Percentiles rank a stretch among this genome's conserved stretches.
Conservation (phyloP, 2,113 vertebrate species). For the Passer domesticus region DNA sequence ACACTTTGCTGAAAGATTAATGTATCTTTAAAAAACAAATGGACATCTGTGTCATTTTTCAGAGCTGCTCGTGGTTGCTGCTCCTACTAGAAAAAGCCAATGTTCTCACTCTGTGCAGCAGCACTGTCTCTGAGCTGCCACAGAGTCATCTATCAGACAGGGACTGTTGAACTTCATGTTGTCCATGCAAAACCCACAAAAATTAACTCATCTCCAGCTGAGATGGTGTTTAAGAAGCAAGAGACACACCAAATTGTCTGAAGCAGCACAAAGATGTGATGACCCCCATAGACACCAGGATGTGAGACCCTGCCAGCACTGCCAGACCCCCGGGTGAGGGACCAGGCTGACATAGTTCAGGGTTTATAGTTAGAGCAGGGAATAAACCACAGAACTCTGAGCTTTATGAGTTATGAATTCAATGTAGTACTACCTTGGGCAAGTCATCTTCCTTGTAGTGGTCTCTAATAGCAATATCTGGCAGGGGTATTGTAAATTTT, state of each 20-base stretch:
- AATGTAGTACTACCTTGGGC: neutral
- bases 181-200: neutral
- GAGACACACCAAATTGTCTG: neutral
- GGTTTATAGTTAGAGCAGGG: neutral
- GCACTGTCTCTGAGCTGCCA: neutral
- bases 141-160: neutral
- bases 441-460: neutral
- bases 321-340: neutral
- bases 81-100: neutral
- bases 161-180: neutral
- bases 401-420: neutral
- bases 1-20: constrained; percentile 18
- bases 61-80: neutral
- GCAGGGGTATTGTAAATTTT: neutral
- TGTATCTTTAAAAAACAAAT: neutral
- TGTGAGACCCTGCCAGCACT: neutral
- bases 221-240: neutral
- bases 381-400: neutral
- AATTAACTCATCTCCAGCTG: neutral
- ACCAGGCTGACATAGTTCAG: neutral
- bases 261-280: neutral
- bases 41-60: neutral
- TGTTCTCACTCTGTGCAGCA: neutral
- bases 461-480: neutral
- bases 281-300: accelerated